Percentiles rank a stretch among this genome's conserved stretches.
Evolutionary conservation across 2,797 vertebrate species (phyloP).

Genomic region (Acanthurus leucopareius): DNA sequence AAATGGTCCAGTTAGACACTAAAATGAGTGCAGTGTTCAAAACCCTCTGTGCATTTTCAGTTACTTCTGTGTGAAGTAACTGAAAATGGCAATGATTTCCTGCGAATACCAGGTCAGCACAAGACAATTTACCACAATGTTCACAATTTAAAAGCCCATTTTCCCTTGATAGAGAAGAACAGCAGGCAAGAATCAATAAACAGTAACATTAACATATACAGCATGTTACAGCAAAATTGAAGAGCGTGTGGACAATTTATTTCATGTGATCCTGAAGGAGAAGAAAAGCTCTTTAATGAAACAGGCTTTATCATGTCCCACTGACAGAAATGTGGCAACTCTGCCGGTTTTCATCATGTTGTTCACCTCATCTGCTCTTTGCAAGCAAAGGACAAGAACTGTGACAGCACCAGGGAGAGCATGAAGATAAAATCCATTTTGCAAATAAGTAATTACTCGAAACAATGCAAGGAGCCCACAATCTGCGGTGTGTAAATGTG

Average conservation of each 20-base stretch:
- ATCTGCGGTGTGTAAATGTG: slow-evolving; percentile 22
- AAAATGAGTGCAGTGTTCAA: slow-evolving; percentile 40
- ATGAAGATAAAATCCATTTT: slow-evolving; percentile 51
- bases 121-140: slow-evolving; percentile 41
- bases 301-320: slow-evolving; percentile 11
- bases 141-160: slow-evolving; percentile 38
- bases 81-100: slow-evolving; percentile 53
- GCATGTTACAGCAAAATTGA: slow-evolving; percentile 18
- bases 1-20: slow-evolving; percentile 34
- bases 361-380: slow-evolving; percentile 18
- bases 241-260: neutral
- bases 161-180: slow-evolving; percentile 36
- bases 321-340: slow-evolving; percentile 6
- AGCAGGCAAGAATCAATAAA: slow-evolving; percentile 28
- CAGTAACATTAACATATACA: slow-evolving; percentile 33
- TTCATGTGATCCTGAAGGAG: neutral
- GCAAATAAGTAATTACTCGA: slow-evolving; percentile 51
- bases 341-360: neutral
- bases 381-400: slow-evolving; percentile 24
- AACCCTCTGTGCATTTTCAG: slow-evolving; percentile 42
- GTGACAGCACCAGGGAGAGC: slow-evolving; percentile 4
- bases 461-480: slow-evolving; percentile 32
- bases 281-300: slow-evolving; percentile 16
- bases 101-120: slow-evolving; percentile 47
- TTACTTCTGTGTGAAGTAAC: too few relatives aligned